These are phyloP conservation scores for human DNA, from an alignment of 2,113 vertebrate genomes.

Conservation along the genomic window DNA sequence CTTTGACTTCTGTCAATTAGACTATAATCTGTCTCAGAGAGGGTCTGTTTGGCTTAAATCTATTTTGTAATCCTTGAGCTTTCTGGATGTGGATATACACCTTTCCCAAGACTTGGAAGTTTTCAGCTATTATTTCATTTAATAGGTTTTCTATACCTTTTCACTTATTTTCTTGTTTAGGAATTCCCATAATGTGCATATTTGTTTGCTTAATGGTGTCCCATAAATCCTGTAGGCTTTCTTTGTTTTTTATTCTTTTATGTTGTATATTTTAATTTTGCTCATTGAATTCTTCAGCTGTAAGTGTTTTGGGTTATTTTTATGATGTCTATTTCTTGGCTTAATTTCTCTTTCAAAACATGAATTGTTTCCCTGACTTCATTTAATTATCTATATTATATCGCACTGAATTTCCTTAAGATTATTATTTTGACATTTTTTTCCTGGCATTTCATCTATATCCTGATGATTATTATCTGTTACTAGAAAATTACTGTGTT, in stretches of 20 bases:
- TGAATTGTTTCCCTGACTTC: neutral
- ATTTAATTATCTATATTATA: neutral
- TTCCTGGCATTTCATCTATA: neutral
- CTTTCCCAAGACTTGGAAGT: neutral
- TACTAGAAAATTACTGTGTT: neutral
- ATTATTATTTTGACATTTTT: neutral
- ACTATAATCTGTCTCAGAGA: neutral
- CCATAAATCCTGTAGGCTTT: neutral
- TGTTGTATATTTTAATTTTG: neutral
- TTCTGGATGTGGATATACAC: neutral
- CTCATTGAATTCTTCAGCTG: neutral
- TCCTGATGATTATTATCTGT: neutral
- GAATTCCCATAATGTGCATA: neutral
- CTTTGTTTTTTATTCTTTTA: neutral
- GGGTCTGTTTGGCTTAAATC: neutral
- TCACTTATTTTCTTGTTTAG: neutral
- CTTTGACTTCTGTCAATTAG: neutral
- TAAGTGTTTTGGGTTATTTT: neutral
- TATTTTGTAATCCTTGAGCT: neutral
- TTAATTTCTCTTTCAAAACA: neutral
- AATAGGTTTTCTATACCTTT: neutral
- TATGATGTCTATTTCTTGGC: neutral
- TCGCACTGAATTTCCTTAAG: neutral
- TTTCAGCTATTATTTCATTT: neutral
- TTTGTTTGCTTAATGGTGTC: neutral